Percentiles rank a stretch among this genome's conserved stretches.
phyloP scores from a whole-genome alignment of 2,888 invertebrate genomes.

The Agrochola circellaris region DNA sequence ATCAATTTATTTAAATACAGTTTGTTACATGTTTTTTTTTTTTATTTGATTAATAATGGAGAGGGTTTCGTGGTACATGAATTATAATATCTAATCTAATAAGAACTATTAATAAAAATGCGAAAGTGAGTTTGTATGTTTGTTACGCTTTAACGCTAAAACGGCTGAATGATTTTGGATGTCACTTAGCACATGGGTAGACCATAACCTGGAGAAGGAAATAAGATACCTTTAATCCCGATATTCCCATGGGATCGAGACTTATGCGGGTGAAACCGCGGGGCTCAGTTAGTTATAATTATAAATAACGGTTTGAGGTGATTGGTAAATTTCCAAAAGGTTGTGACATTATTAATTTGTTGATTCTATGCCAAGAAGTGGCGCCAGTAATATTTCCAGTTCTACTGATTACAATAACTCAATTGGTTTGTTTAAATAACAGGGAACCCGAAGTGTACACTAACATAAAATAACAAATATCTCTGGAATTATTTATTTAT shows the following conservation, averaged over 20 bases:
- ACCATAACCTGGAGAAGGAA: no score
- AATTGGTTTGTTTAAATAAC: constrained; percentile 50
- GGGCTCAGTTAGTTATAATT: not conserved
- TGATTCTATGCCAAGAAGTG: constrained; percentile 35
- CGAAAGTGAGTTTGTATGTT: no score
- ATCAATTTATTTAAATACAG: not conserved
- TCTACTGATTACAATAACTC: constrained; percentile 43
- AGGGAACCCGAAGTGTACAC: constrained; percentile 36
- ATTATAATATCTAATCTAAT: not conserved
- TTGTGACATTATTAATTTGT: constrained; percentile 33
- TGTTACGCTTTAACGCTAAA: no score
- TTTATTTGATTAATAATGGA: not conserved
- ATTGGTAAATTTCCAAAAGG: constrained; percentile 15
- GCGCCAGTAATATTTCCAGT: constrained; percentile 40
- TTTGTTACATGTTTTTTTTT: not conserved
- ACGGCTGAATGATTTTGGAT: no score
- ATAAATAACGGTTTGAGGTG: not conserved
- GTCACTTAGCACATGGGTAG: no score
- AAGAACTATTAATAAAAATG: no score
- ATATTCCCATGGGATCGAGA: no score
- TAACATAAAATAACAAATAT: constrained; percentile 38
- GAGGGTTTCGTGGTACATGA: not conserved
- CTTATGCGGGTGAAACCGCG: no score
- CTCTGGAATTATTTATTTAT: constrained; percentile 36
- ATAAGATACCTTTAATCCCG: no score